Evolutionary conservation across 1,140 invertebrate genomes (phyloP).

Genomic region (Octopus bimaculoides): DNA sequence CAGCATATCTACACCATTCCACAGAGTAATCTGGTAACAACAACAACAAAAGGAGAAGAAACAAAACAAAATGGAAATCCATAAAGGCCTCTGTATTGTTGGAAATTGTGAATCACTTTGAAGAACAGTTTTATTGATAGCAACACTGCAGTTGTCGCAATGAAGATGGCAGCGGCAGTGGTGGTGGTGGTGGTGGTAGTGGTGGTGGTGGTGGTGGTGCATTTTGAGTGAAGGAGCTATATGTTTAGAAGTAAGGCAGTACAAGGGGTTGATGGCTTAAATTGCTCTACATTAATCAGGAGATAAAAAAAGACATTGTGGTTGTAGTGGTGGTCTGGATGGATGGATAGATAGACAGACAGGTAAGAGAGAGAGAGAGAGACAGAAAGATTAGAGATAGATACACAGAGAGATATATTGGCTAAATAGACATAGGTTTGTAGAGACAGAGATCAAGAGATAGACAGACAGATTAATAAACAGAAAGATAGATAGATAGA

Average conservation of each 20-base stretch:
- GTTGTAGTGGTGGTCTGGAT: not conserved
- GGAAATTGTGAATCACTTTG: too few species aligned
- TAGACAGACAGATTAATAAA: not conserved
- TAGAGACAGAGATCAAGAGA: not conserved
- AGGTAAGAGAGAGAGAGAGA: not conserved
- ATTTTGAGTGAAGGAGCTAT: not conserved
- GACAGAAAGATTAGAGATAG: not conserved
- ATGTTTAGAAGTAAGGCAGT: not conserved
- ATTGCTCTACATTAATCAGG: not conserved
- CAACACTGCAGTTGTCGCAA: too few species aligned
- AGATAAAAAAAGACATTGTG: not conserved
- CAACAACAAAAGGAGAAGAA: too few species aligned
- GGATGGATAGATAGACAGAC: not conserved
- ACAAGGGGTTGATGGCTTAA: not conserved
- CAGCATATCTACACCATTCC: too few species aligned
- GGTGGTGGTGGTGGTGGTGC: not conserved
- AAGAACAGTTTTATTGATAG: too few species aligned
- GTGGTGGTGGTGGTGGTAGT: not conserved
- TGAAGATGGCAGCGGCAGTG: not conserved
- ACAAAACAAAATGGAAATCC: too few species aligned
- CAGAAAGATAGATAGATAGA: not conserved
- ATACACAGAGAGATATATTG: not conserved
- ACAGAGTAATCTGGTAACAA: too few species aligned
- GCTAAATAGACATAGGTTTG: not conserved
- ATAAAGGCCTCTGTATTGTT: too few species aligned